Percentiles rank a stretch among this genome's conserved stretches.
Evolutionary conservation across 2,113 vertebrate genomes (phyloP).

Genomic region (Myotis davidii): DNA sequence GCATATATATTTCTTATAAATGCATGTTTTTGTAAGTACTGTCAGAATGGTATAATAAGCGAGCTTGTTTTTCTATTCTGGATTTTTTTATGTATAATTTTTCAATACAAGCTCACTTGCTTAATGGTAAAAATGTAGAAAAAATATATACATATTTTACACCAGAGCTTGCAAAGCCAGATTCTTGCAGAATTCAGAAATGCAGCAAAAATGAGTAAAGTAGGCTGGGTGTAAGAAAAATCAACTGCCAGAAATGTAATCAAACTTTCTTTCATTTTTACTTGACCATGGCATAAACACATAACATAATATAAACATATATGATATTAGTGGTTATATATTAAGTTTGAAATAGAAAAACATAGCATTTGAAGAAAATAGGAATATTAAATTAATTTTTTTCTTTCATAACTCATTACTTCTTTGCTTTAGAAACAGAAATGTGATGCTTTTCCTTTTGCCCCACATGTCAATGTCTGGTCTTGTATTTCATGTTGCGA

Average conservation of each 20-base stretch:
- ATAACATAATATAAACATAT: constrained; percentile 29
- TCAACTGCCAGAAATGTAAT: constrained; percentile 56
- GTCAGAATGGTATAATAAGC: background rate
- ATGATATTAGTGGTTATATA: constrained; percentile 54
- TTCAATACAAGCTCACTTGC: background rate
- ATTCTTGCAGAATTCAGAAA: constrained; percentile 44
- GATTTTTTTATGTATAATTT: constrained; percentile 34
- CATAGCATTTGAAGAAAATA: constrained; percentile 57
- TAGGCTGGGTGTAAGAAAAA: background rate
- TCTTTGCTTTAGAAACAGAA: constrained; percentile 69
- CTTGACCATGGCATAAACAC: background rate
- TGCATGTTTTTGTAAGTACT: background rate
- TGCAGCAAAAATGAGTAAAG: constrained; percentile 31
- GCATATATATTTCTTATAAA: background rate
- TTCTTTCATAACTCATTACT: constrained; percentile 69
- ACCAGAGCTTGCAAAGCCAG: constrained; percentile 17
- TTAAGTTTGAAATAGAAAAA: constrained; percentile 61
- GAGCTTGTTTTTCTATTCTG: constrained; percentile 25
- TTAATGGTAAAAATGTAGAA: background rate
- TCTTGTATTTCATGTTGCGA: constrained; percentile 76
- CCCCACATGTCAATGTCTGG: constrained; percentile 58
- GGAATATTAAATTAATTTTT: constrained; percentile 68
- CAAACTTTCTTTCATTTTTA: constrained; percentile 63
- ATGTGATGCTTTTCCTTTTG: constrained; percentile 72
- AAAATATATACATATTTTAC: background rate